Conservation (phyloP, 2,888 invertebrate species). For the Digitonthophagus gazella region DNA sequence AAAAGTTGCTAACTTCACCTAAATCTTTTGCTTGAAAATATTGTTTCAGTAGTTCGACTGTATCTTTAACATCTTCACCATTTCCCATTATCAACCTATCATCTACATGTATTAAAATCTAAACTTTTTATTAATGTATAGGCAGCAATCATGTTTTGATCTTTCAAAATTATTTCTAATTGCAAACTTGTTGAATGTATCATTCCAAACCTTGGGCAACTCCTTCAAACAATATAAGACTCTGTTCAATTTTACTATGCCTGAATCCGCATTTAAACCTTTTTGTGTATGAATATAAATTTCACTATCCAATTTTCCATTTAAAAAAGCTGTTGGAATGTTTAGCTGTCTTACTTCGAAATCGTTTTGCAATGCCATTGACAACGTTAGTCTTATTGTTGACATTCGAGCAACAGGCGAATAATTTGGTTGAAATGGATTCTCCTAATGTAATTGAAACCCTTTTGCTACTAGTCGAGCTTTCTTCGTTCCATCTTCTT, state of each 20-base stretch:
- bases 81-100: not conserved
- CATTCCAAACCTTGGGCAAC: not conserved
- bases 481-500: conserved; percentile 29
- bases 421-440: conserved; percentile 19
- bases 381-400: conserved; percentile 1
- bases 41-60: not conserved
- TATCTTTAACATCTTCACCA: not conserved
- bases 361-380: not conserved
- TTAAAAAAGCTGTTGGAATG: too few species aligned
- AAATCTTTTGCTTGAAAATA: not conserved
- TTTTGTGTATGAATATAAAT: too few species aligned
- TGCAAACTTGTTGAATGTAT: not conserved
- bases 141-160: not conserved
- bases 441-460: conserved; percentile 17
- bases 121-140: not conserved
- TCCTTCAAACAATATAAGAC: not conserved
- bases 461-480: conserved; percentile 26
- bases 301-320: too few species aligned
- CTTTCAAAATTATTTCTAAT: not conserved
- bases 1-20: not conserved
- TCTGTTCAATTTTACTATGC: not conserved
- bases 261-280: too few species aligned
- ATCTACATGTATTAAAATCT: not conserved
- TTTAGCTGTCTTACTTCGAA: not conserved
- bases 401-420: conserved; percentile 20